phyloP scores from a whole-genome alignment of 2,113 vertebrate genomes.

The Pica pica region DNA sequence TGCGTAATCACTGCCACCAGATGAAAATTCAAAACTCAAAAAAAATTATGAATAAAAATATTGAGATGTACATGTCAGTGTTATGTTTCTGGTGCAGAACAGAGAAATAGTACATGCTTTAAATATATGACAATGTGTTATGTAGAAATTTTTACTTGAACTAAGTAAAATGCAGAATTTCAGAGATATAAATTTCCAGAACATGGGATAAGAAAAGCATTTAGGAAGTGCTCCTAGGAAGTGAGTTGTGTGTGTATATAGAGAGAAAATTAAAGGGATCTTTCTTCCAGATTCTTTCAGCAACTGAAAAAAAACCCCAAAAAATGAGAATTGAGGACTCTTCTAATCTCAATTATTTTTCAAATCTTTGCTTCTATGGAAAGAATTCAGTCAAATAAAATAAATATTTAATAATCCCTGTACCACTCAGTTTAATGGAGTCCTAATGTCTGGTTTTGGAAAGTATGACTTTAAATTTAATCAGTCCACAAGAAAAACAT shows the following conservation, averaged over 20 bases:
- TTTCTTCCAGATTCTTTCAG: background rate
- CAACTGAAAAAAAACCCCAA: accelerated
- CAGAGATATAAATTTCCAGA: background rate
- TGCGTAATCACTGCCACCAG: background rate
- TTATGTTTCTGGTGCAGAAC: background rate
- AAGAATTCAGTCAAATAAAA: background rate
- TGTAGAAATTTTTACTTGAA: background rate
- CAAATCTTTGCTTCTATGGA: background rate
- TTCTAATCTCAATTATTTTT: background rate
- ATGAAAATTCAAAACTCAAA: background rate
- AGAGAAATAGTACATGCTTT: background rate
- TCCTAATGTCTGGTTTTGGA: background rate
- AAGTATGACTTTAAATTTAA: background rate
- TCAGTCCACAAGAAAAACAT: background rate
- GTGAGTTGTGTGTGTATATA: accelerated
- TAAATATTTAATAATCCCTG: background rate
- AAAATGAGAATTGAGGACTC: background rate
- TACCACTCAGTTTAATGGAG: background rate
- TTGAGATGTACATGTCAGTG: background rate
- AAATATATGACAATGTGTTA: background rate
- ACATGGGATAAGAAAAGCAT: background rate
- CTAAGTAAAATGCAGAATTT: background rate
- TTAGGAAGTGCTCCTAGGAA: background rate
- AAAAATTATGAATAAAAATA: background rate
- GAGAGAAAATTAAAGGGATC: background rate